Base-by-base conservation (phyloP, 2,797 vertebrate genomes). In the Allobates femoralis region DNA sequence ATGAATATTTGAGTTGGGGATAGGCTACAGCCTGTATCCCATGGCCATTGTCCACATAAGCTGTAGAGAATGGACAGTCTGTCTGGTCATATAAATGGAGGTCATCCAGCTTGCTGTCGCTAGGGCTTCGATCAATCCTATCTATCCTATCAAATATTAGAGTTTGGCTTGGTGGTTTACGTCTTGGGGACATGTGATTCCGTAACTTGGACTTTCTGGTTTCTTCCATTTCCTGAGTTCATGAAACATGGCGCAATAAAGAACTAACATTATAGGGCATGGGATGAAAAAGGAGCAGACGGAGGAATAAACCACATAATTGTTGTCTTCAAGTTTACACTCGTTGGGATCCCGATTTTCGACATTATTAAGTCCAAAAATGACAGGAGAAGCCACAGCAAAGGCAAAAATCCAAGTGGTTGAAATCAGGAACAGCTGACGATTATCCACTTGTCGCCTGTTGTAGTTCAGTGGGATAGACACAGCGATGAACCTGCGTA, bases 211-310 rank as follows among this genome's bases (percentile, higher is more conserved):
- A 93, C 77, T 95, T 96, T 8, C 97, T 94, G 0, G 96, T 92
- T 76, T 96, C 96, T 89, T 97, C 96, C 98, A 97, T 28, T 94
- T 95, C 69, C 92, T 94, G 84, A 99, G 95, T 87, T 96, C 96
- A 0, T 95, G 95, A 90, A 98, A 97, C 92, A 98, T 97, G 81
- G 96, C 96, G 6, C 95, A 97, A 93, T 97, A 99, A 28, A 99
- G 97, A 89, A 99, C 92, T 89, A 99, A 91, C 98, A 98, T 97
- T 92, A 98, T 93, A 16, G 97, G 97, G 86, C 98, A 99, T 18
- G 98, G 98, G 90, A 99, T 95, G 91, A 99, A 97, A 94, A 99
- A 99, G 88, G 98, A 99, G 92, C 98, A 99, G 87, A 98, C 93
- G 11, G 97, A 99, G 11, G 97, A 99, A 90, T 96, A 99, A 71